These are phyloP conservation scores for Gallinago solitaria DNA, from an alignment of 2,797 vertebrate genomes.

Conservation along the genomic window DNA sequence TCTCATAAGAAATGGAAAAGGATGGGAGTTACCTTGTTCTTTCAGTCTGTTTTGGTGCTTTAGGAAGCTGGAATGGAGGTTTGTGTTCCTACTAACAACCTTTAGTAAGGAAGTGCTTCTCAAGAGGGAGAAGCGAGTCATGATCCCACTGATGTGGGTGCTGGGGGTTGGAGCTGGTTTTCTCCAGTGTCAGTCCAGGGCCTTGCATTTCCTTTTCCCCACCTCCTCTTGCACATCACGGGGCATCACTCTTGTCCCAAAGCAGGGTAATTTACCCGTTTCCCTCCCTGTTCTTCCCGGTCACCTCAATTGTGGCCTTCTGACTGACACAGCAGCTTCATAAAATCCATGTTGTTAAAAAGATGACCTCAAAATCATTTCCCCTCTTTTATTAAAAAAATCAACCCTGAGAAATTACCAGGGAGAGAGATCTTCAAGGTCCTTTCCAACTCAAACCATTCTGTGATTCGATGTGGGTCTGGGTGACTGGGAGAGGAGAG, in stretches of 20 bases:
- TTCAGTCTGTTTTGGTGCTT: not conserved
- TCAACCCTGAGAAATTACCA: fast-evolving
- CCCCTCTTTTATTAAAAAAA: not conserved
- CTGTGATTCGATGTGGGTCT: not conserved
- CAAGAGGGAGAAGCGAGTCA: not conserved
- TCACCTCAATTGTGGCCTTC: fast-evolving
- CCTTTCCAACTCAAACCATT: too few species aligned
- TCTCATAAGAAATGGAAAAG: not conserved
- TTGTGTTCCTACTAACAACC: not conserved
- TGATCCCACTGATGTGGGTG: not conserved
- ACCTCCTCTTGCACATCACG: not conserved
- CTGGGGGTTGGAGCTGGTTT: not conserved
- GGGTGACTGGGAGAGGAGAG: not conserved
- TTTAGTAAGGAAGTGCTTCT: not conserved
- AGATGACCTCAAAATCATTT: not conserved
- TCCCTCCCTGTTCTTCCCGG: not conserved
- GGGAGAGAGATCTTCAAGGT: not conserved
- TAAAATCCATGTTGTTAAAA: not conserved
- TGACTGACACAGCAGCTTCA: not conserved
- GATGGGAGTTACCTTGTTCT: not conserved
- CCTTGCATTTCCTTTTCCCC: not conserved
- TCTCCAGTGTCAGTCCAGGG: not conserved
- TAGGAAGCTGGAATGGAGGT: not conserved
- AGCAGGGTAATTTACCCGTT: too few species aligned
- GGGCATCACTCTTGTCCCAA: not conserved